These are phyloP conservation scores for Megaptera novaeangliae DNA, from an alignment of 2,113 vertebrate species.

Conservation along the genomic window DNA sequence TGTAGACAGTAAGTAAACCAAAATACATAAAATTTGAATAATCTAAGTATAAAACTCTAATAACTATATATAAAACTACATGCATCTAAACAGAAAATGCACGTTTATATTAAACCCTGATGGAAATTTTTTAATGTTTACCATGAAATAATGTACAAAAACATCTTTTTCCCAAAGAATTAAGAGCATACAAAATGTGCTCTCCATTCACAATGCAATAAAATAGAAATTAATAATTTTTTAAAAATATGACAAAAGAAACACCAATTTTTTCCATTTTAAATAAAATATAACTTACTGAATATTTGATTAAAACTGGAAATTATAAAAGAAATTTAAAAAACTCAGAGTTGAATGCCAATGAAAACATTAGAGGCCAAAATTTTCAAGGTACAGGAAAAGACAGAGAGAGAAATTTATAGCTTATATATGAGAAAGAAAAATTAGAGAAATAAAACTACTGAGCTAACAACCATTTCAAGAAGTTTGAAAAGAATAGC, in stretches of 20 bases:
- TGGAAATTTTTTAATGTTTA: not conserved
- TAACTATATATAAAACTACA: not conserved
- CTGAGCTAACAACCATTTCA: not conserved
- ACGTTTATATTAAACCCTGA: not conserved
- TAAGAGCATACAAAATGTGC: not conserved
- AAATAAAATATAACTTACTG: not conserved
- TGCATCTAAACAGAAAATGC: not conserved
- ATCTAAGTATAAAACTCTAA: not conserved
- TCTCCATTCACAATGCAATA: not conserved
- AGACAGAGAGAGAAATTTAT: not conserved
- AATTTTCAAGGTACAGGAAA: not conserved
- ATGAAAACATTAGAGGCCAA: not conserved
- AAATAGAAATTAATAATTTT: not conserved
- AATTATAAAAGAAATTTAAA: not conserved
- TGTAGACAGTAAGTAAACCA: not conserved
- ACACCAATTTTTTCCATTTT: not conserved
- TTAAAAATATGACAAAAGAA: not conserved
- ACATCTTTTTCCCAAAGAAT: not conserved
- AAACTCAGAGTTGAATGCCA: not conserved
- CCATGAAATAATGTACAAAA: not conserved
- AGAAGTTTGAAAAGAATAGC: not conserved
- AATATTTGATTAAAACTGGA: not conserved
- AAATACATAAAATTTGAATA: not conserved
- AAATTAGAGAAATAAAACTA: not conserved
- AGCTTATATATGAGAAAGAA: not conserved